Percentiles rank a stretch among this genome's conserved stretches.
These are phyloP conservation scores for Lordiphosa andalusiaca DNA, from an alignment of 2,888 invertebrate species.

Conservation along the genomic window DNA sequence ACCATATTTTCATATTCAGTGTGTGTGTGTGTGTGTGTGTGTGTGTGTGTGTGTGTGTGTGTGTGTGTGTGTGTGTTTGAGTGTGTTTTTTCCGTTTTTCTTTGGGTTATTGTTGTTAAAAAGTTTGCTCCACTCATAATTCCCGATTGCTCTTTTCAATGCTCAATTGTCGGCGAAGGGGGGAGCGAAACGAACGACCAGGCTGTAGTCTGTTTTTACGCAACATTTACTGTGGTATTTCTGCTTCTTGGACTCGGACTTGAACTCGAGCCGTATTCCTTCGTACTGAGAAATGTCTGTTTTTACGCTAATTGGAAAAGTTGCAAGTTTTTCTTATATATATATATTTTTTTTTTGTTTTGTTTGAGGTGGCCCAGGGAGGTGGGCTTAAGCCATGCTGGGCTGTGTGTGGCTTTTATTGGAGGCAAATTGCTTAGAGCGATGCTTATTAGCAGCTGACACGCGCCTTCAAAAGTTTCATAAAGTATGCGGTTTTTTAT, in stretches of 20 bases:
- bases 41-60: slow-evolving; percentile 14
- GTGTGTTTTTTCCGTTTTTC: slow-evolving; percentile 29
- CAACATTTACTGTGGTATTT: slow-evolving; percentile 60
- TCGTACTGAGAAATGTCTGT: slow-evolving; percentile 43
- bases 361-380: slow-evolving; percentile 1
- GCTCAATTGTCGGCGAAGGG: slow-evolving; percentile 54
- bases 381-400: slow-evolving; percentile 15
- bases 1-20: slow-evolving; percentile 30
- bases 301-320: slow-evolving; percentile 77
- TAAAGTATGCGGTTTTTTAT: slow-evolving; percentile 63
- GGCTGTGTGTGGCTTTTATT: slow-evolving; percentile 61
- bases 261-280: slow-evolving; percentile 19
- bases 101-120: slow-evolving; percentile 51
- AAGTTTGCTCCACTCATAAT: slow-evolving; percentile 69
- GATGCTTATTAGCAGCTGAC: slow-evolving; percentile 72
- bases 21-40: slow-evolving; percentile 14
- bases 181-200: slow-evolving; percentile 38
- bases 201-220: slow-evolving; percentile 62
- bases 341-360: slow-evolving; percentile 10
- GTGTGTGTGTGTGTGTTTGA: slow-evolving; percentile 17
- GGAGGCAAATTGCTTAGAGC: slow-evolving; percentile 42
- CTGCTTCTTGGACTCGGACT: slow-evolving; percentile 15
- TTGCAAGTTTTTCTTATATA: slow-evolving; percentile 59
- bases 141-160: slow-evolving; percentile 68
- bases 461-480: slow-evolving; percentile 63